phyloP scores from a whole-genome alignment of 2,113 vertebrate genomes.

The Setophaga kirtlandii region DNA sequence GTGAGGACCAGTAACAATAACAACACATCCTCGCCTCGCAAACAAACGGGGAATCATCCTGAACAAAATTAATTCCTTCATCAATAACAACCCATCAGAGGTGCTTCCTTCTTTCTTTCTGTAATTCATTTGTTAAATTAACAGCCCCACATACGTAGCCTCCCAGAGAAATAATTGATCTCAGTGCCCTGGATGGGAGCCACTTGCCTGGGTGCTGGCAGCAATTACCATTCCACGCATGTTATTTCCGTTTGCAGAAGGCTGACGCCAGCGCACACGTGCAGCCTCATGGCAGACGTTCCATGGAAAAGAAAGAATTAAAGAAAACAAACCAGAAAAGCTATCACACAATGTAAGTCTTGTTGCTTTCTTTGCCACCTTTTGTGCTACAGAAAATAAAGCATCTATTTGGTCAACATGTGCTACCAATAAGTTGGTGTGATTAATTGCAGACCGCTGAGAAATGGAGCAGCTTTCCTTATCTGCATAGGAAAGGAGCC shows the following conservation, averaged over 20 bases:
- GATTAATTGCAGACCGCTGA: constrained; percentile 78
- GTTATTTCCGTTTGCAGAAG: constrained; percentile 67
- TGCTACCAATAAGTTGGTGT: constrained; percentile 82
- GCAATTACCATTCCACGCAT: neutral
- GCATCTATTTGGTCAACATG: constrained; percentile 67
- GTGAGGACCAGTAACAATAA: neutral
- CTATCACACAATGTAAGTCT: constrained; percentile 71
- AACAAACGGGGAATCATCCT: fast-evolving
- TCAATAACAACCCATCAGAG: neutral
- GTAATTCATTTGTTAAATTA: constrained; percentile 38
- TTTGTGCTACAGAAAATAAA: constrained; percentile 77
- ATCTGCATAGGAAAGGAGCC: constrained; percentile 19
- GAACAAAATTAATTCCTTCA: neutral
- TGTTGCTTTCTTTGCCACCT: constrained; percentile 83
- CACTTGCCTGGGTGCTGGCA: constrained; percentile 25
- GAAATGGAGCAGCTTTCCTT: neutral
- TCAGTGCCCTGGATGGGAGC: constrained; percentile 2
- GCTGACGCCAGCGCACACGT: constrained; percentile 77
- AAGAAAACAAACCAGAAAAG: constrained; percentile 49
- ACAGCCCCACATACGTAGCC: neutral
- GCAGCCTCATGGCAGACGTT: neutral
- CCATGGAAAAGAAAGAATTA: neutral
- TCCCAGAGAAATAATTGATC: constrained; percentile 20
- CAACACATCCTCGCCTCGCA: neutral
- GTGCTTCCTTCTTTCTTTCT: neutral